Conservation (phyloP, 2,113 vertebrate species). For the Protobothrops flavoviridis region DNA sequence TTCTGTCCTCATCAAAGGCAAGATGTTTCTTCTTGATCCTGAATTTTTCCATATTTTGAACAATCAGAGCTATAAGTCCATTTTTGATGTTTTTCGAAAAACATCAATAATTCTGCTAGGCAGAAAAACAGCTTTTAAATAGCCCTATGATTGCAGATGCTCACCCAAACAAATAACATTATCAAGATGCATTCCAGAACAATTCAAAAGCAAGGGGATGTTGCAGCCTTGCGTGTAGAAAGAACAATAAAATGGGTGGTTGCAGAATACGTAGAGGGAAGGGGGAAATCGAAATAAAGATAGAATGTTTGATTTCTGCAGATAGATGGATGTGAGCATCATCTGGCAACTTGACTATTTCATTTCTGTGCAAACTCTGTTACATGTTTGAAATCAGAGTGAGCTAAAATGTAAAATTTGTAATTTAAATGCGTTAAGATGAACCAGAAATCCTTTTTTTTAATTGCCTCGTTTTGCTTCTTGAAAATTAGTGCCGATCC, state of each 20-base stretch:
- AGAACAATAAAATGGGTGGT: neutral
- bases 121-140: neutral
- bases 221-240: neutral
- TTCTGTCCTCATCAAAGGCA: neutral
- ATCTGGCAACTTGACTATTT: neutral
- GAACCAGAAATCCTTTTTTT: neutral
- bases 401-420: neutral
- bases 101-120: neutral
- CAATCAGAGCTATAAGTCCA: neutral
- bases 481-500: neutral
- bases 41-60: neutral
- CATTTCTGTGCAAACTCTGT: neutral
- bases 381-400: neutral
- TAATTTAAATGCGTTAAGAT: neutral
- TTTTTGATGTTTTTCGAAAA: neutral
- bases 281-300: neutral
- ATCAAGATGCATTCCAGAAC: neutral
- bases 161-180: neutral
- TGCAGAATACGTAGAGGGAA: neutral
- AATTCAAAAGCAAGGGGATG: neutral
- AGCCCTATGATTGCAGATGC: neutral
- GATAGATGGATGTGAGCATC: neutral
- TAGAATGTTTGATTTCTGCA: neutral
- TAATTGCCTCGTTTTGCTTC: neutral
- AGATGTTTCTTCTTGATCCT: neutral